Base-by-base conservation (phyloP, 1,140 invertebrate species). In the Neodiprion pinetum region DNA sequence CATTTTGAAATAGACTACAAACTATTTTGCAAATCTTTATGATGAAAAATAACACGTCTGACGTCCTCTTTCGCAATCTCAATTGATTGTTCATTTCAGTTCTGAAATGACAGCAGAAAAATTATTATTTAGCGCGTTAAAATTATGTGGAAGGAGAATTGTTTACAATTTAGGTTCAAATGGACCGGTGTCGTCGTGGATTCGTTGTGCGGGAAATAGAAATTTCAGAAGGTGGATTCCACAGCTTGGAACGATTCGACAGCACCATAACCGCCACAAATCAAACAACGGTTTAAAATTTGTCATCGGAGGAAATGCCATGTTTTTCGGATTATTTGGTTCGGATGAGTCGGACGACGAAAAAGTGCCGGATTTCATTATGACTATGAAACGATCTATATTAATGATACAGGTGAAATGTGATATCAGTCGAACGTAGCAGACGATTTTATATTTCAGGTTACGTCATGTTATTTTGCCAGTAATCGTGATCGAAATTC, bases 371-470 rank as follows among this genome's bases (percentile, higher is more conserved):
- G 92, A 94, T 82, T 82, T 95, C 17, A 91, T 95, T 78, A 89
- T 90, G 72, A 93, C 91, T 1, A 92, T 96, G 67, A 96, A 96
- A 88, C 87, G 93, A 78, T 94, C 93, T 4, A 89, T 95, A 75
- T 84, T 94, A 10, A 90, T 92, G 74, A 93, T 92, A 69, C 92
- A 88, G 85, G 88, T 88, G 81, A 78, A 48, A 9, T 67, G 75
- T 76, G 71, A 71, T 10, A 53, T 2, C 71, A 67, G 66, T 28
- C 66, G 21, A 69, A 53, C 9, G 66, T 70, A 65, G 47, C 21
- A 76, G 48, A 28, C 10, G 48, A 70, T 65, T 74, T 23, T 72
- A 48, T 72, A 72, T 7, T 67, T 78, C 47, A 67, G 48, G 17
- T 5, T 21, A 66, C 2, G 50, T 1, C 67, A 10, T 71, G 28